Conservation (phyloP, 2,888 invertebrate genomes). For the Philereme transversata region DNA sequence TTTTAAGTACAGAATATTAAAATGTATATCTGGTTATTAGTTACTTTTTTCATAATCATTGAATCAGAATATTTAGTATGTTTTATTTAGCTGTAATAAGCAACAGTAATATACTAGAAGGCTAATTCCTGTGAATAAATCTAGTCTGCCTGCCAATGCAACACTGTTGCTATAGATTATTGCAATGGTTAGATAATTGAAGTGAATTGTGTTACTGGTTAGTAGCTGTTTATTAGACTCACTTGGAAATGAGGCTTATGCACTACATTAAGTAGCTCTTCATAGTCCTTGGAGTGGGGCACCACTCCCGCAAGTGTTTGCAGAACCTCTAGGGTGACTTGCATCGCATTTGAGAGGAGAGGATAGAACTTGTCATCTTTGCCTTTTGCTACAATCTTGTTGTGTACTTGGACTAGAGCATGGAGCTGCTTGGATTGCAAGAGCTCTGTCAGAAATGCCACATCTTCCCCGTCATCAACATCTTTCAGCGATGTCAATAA, state of each 20-base stretch:
- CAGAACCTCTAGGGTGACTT: constrained; percentile 91
- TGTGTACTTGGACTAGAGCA: constrained; percentile 95
- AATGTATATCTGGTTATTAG: no score
- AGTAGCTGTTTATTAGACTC: constrained; percentile 30
- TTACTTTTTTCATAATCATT: no score
- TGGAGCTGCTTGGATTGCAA: constrained; percentile 94
- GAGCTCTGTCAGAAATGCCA: constrained; percentile 92
- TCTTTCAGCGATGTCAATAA: constrained; percentile 93
- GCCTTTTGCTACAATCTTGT: constrained; percentile 92
- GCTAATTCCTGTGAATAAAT: no score
- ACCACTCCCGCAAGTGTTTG: constrained; percentile 88
- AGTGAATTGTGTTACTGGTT: no score
- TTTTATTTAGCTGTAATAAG: no score
- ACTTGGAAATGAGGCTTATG: constrained; percentile 96
- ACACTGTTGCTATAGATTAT: no score
- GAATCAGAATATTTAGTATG: no score
- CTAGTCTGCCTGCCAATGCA: no score
- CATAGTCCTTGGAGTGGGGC: constrained; percentile 89
- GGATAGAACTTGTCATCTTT: constrained; percentile 94
- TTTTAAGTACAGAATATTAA: not conserved
- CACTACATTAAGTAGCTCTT: constrained; percentile 90
- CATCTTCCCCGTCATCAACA: constrained; percentile 92
- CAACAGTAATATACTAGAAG: no score
- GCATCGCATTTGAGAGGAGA: constrained; percentile 92
- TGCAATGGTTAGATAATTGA: no score